phyloP scores from a whole-genome alignment of 2,113 vertebrate genomes.

The Platysternon megacephalum region DNA sequence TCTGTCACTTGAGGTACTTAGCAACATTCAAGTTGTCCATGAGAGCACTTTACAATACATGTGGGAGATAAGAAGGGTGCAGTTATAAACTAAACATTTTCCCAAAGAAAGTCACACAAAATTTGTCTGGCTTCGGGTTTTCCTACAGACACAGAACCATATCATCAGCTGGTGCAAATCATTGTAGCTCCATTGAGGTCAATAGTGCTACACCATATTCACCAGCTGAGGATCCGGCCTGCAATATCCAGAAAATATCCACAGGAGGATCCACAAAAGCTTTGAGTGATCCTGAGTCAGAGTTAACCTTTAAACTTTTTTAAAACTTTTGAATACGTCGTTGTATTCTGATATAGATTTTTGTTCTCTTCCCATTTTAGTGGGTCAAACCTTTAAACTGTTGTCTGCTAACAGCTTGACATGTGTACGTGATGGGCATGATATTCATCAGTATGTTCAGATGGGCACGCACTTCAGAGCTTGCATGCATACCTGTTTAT shows the following conservation, averaged over 20 bases:
- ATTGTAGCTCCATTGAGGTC: neutral
- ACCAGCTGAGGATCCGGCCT: neutral
- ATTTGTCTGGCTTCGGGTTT: neutral
- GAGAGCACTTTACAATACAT: neutral
- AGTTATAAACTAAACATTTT: neutral
- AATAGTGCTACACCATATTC: neutral
- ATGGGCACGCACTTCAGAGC: too few species aligned
- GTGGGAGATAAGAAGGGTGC: neutral
- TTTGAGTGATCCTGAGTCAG: neutral
- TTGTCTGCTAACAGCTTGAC: too few species aligned
- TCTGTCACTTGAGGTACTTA: neutral
- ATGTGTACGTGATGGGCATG: too few species aligned
- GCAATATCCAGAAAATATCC: neutral
- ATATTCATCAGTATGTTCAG: too few species aligned
- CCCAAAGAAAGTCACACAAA: fast-evolving
- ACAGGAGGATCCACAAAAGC: neutral
- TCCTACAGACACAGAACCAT: neutral
- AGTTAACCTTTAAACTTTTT: neutral
- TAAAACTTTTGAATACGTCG: too few species aligned
- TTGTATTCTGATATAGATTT: too few species aligned
- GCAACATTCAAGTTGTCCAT: neutral
- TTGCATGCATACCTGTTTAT: too few species aligned
- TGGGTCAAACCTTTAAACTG: too few species aligned
- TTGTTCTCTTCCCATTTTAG: too few species aligned
- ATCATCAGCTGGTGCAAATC: neutral